phyloP scores from a whole-genome alignment of 2,888 invertebrate genomes.

The Calliphora vomitoria region DNA sequence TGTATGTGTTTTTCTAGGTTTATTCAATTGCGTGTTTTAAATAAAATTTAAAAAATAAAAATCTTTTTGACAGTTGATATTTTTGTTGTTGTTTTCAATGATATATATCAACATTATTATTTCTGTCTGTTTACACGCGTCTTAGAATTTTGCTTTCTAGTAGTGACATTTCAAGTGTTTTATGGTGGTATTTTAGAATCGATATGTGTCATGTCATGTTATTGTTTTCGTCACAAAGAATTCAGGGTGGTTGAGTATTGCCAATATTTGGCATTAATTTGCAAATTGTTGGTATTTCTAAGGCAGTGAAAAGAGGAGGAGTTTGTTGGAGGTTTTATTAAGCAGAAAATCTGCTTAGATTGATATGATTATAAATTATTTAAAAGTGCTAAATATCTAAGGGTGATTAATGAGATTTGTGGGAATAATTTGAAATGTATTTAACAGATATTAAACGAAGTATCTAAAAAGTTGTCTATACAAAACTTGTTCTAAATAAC shows the following conservation, averaged over 20 bases:
- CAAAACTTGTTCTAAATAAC: no score
- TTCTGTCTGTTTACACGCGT: not conserved
- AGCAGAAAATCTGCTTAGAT: constrained; percentile 58
- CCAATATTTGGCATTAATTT: constrained; percentile 52
- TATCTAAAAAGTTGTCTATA: no score
- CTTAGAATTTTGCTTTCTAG: not conserved
- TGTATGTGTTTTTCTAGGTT: constrained; percentile 23
- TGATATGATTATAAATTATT: constrained; percentile 58
- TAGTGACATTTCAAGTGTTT: constrained; percentile 69
- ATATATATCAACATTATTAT: constrained; percentile 60
- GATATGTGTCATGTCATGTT: constrained; percentile 60
- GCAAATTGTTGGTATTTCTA: constrained; percentile 31
- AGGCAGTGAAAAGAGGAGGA: not conserved
- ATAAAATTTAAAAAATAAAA: constrained; percentile 43
- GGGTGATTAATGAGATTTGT: not conserved
- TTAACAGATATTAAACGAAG: no score
- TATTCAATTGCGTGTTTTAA: constrained; percentile 61
- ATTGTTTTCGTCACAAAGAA: not conserved
- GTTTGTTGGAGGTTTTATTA: constrained; percentile 39
- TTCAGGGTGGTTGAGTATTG: constrained; percentile 16
- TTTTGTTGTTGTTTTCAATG: constrained; percentile 14
- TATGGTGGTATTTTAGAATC: constrained; percentile 24
- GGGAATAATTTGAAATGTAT: no score
- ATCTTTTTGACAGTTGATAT: constrained; percentile 63
- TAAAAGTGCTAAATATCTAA: constrained; percentile 2